phyloP scores from a whole-genome alignment of 2,113 vertebrate genomes.

The Nycticebus coucang region DNA sequence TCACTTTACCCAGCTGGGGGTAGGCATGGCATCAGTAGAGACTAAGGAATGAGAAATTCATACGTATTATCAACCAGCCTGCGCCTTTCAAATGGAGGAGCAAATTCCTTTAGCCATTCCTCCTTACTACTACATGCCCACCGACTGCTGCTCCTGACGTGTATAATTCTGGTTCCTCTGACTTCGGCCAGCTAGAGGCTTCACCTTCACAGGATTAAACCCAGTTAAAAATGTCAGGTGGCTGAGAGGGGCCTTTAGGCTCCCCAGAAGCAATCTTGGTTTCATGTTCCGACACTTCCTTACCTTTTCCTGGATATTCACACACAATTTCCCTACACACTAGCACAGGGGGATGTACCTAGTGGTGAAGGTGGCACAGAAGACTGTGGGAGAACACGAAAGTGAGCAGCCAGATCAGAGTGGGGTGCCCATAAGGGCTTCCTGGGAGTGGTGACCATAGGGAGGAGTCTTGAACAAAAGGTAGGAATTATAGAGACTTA shows the following conservation, averaged over 20 bases:
- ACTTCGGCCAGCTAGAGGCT: background rate
- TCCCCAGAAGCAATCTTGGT: background rate
- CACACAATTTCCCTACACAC: background rate
- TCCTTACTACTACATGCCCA: background rate
- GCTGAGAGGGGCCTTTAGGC: background rate
- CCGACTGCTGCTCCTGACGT: background rate
- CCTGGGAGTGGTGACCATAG: background rate
- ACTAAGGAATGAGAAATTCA: background rate
- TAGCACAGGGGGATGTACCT: background rate
- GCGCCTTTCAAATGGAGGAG: background rate
- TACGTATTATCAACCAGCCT: background rate
- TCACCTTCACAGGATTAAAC: background rate
- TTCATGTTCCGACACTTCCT: background rate
- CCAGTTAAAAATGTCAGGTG: background rate
- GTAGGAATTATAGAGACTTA: background rate
- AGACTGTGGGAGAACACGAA: background rate
- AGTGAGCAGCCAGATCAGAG: background rate
- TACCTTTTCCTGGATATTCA: background rate
- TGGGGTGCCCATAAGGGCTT: background rate
- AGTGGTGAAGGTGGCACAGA: background rate
- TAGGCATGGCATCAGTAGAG: background rate
- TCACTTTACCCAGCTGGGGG: background rate
- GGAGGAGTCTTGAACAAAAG: background rate
- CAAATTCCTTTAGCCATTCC: background rate
- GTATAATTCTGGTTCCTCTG: accelerated